phyloP scores from a whole-genome alignment of 2,888 invertebrate species.

The Latrodectus elegans region DNA sequence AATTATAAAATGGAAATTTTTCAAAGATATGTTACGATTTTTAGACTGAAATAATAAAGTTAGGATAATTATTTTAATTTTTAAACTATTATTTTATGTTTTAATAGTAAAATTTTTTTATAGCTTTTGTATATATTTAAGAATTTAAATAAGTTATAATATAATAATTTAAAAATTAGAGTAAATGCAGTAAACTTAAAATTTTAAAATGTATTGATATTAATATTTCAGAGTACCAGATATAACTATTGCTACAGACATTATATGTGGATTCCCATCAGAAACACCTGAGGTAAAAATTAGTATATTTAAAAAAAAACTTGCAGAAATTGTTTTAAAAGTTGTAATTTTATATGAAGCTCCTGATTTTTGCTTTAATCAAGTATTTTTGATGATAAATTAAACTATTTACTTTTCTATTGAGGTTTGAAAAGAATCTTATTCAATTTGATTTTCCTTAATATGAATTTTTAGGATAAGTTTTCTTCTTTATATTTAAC shows the following conservation, averaged over 20 bases:
- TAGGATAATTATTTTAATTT: not conserved
- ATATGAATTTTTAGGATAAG: too few relatives aligned
- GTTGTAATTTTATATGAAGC: too few relatives aligned
- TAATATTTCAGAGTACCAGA: slow-evolving; percentile 83
- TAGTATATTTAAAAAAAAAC: too few relatives aligned
- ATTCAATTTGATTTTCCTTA: too few relatives aligned
- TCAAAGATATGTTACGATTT: too few relatives aligned
- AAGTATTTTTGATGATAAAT: too few relatives aligned
- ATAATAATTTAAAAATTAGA: not conserved
- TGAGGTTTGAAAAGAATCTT: too few relatives aligned
- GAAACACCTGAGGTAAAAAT: slow-evolving; percentile 83
- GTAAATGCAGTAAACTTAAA: not conserved
- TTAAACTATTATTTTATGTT: not conserved
- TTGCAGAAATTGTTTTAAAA: too few relatives aligned
- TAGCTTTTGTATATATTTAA: not conserved
- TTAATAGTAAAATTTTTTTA: not conserved
- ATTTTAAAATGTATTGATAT: slow-evolving; percentile 13
- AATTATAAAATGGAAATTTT: too few relatives aligned
- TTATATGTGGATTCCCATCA: slow-evolving; percentile 98
- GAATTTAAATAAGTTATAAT: not conserved
- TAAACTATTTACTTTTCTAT: too few relatives aligned
- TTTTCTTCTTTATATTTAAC: too few relatives aligned
- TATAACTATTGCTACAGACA: slow-evolving; percentile 96
- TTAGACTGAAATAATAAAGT: not conserved
- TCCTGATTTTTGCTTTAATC: too few relatives aligned